Conservation (phyloP, 2,888 invertebrate species). For the Trichogramma dendrolimi region DNA sequence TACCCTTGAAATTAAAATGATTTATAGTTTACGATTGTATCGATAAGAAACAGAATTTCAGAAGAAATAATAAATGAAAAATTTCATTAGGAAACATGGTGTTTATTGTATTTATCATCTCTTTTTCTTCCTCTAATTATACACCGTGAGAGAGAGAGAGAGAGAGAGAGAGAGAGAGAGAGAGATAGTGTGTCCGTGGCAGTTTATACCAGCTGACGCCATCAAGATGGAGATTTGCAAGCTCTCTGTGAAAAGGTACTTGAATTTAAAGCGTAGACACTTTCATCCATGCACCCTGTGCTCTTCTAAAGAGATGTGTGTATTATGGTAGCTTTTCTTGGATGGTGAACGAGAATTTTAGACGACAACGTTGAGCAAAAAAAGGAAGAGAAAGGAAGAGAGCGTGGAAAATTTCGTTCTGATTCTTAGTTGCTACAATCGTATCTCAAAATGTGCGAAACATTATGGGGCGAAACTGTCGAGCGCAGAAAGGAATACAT, state of each 20-base stretch:
- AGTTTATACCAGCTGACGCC: slow-evolving; percentile 50
- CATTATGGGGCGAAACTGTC: no score
- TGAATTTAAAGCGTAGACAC: slow-evolving; percentile 42
- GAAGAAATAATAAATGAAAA: not conserved
- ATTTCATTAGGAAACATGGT: not conserved
- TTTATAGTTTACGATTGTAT: no score
- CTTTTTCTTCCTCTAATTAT: not conserved
- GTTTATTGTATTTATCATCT: not conserved
- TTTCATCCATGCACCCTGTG: slow-evolving; percentile 47
- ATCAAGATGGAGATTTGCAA: slow-evolving; percentile 42
- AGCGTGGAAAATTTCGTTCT: slow-evolving; percentile 10
- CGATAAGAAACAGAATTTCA: no score
- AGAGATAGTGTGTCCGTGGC: slow-evolving; percentile 36
- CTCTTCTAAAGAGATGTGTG: slow-evolving; percentile 41
- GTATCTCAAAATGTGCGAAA: no score
- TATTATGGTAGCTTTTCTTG: slow-evolving; percentile 3
- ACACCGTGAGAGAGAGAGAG: not conserved
- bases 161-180: not conserved
- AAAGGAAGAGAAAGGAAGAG: not conserved
- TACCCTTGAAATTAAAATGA: no score
- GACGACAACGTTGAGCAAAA: no score
- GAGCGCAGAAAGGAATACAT: no score
- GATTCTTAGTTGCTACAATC: not conserved
- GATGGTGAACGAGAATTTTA: not conserved
- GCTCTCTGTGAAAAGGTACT: slow-evolving; percentile 39